These are phyloP conservation scores for Coremacera marginata DNA, from an alignment of 2,888 invertebrate genomes.

Conservation along the genomic window DNA sequence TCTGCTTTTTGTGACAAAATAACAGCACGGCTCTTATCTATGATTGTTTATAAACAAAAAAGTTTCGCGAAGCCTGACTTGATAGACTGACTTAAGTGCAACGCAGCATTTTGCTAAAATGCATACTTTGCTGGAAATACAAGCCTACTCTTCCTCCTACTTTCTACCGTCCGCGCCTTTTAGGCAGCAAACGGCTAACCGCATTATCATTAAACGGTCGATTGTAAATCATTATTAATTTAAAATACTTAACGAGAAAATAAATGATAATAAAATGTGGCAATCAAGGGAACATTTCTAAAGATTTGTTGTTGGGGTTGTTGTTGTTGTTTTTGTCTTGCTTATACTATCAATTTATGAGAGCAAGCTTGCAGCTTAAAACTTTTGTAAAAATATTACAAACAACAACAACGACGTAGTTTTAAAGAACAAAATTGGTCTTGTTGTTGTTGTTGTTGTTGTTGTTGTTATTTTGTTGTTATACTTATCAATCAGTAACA, in stretches of 20 bases:
- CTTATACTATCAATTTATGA: not conserved
- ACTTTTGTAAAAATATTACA: too few relatives aligned
- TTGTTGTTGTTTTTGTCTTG: not conserved
- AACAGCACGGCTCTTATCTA: too few relatives aligned
- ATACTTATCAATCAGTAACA: too few relatives aligned
- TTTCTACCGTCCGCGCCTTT: not conserved
- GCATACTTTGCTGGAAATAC: not conserved
- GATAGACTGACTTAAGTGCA: too few relatives aligned
- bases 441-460: too few relatives aligned
- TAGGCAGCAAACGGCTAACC: too few relatives aligned
- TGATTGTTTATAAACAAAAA: too few relatives aligned
- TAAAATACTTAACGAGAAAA: not conserved
- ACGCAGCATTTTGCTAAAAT: not conserved
- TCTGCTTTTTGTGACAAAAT: too few relatives aligned
- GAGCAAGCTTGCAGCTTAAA: not conserved
- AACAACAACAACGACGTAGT: too few relatives aligned
- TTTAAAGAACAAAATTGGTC: too few relatives aligned
- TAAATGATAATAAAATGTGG: constrained; percentile 12
- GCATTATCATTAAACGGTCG: not conserved
- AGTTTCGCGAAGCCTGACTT: too few relatives aligned
- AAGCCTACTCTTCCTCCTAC: not conserved
- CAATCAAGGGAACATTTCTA: not conserved
- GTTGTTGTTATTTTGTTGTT: too few relatives aligned
- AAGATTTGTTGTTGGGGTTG: not conserved
- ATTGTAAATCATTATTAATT: constrained; percentile 12